Evolutionary conservation across 2,888 invertebrate genomes (phyloP), one percentile per base, ranked within the genome.

Genomic region (Andrena haemorrhoa): DNA sequence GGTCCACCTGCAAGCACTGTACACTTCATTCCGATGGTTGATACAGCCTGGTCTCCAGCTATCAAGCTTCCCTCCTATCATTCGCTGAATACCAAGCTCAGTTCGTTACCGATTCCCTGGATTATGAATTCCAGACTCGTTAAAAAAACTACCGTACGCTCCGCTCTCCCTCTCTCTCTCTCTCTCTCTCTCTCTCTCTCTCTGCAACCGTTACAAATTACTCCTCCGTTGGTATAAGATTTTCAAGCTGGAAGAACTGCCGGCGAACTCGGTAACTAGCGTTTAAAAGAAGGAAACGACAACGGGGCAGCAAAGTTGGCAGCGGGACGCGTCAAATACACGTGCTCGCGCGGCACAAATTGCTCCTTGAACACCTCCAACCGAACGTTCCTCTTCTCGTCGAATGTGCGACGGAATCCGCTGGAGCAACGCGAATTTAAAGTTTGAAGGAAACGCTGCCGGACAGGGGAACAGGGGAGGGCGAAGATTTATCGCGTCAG

Each of bases 401-500:
- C 35, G 29, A 20, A 29, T 12, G 51, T 0, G 12, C 16, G 41
- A 26, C 23, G 53, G 35, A 29, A 20, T 23, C 23, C 16, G 35
- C n/a, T 7, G 51, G 6, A 3, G 31, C 41, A 23, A 72, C 10
- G 64, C 29, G 47, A 77, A 77, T 77, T 77, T 74, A 61, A 74
- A 66, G 77, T 77, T 66, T 26, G 29, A 7, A 12, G 31, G 41
- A 26, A 49, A 49, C n/a, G 33, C 20, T 0, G 1, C 35, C 16
- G n/a, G 23, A 2, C 33, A 20, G 20, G 2, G 41, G 41, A 41
- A 12, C 33, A 8, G 33, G 33, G 33, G 23, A 10, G 7, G 6
- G 16, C 49, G 31, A 66, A 51, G 75, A 74, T 77, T 77, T 77
- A 77, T 74, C 61, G 77, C 41, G 41, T 6, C 49, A 31, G 23